Conservation (phyloP, 2,888 invertebrate species). For the Cordilura impudica region DNA sequence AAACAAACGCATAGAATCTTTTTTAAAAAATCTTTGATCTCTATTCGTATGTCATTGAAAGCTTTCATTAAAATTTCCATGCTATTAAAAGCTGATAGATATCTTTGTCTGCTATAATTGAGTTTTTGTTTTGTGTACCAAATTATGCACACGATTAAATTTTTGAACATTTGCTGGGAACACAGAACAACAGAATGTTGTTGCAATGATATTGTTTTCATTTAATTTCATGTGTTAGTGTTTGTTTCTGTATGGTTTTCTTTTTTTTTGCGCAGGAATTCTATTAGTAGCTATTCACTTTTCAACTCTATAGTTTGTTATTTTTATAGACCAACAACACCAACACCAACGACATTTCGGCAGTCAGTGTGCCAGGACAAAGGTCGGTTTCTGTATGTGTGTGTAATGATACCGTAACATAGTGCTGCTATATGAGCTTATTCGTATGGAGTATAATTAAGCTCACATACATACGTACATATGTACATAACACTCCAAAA, state of each 20-base stretch:
- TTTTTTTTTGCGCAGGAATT: conserved; percentile 14
- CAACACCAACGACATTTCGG: conserved; percentile 1
- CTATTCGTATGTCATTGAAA: conserved; percentile 15
- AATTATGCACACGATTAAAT: conserved; percentile 50
- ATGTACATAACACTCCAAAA: too few species aligned
- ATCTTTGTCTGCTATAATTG: conserved; percentile 5
- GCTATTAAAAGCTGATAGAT: background rate
- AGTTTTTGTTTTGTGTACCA: background rate
- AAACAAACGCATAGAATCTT: conserved; percentile 33
- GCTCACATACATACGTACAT: too few species aligned
- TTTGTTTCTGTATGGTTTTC: background rate
- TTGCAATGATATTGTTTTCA: background rate
- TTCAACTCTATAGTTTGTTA: background rate
- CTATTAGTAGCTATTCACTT: conserved; percentile 36
- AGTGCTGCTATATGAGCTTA: too few species aligned
- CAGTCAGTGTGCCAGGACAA: too few species aligned
- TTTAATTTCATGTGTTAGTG: too few species aligned
- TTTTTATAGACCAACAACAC: background rate
- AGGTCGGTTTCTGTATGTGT: too few species aligned
- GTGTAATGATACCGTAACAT: too few species aligned
- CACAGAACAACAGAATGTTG: background rate
- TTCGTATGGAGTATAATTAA: too few species aligned
- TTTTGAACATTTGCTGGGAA: conserved; percentile 2
- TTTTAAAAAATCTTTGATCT: conserved; percentile 53
- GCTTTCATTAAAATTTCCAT: conserved; percentile 29